phyloP scores from a whole-genome alignment of 2,113 vertebrate genomes.

The Apistogramma diplotaenia region DNA sequence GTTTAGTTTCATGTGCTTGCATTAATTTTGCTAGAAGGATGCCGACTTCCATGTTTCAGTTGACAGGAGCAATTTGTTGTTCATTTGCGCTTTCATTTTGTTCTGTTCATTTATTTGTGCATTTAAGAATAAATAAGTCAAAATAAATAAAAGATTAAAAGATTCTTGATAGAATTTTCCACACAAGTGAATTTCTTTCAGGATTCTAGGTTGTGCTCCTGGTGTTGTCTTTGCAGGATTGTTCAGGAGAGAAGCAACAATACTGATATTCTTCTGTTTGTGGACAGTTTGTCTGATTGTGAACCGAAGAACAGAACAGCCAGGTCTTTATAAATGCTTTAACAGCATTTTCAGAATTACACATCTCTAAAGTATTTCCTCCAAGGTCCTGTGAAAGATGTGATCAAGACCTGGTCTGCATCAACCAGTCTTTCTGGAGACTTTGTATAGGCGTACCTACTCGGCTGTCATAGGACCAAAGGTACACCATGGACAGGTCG shows the following conservation, averaged over 20 bases:
- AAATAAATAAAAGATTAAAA: not conserved
- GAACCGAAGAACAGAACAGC: no score
- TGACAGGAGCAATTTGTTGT: not conserved
- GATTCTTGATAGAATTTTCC: not conserved
- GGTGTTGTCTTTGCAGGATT: not conserved
- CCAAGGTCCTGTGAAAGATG: not conserved
- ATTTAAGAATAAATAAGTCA: not conserved
- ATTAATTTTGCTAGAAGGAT: not conserved
- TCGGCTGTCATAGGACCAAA: not conserved
- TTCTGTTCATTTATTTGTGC: not conserved
- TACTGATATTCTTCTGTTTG: not conserved
- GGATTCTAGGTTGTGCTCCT: not conserved
- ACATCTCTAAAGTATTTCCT: not conserved
- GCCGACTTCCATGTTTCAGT: not conserved
- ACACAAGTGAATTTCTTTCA: not conserved
- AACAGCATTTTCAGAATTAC: not conserved
- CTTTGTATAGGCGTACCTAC: not conserved
- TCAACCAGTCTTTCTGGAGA: not conserved
- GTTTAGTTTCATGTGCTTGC: not conserved
- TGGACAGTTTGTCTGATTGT: not conserved
- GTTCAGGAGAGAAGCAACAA: not conserved
- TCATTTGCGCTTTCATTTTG: not conserved
- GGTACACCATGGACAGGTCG: not conserved
- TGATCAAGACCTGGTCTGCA: not conserved
- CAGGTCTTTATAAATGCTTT: not conserved